Conservation (phyloP, 2,113 vertebrate species). For the Perccottus glenii region DNA sequence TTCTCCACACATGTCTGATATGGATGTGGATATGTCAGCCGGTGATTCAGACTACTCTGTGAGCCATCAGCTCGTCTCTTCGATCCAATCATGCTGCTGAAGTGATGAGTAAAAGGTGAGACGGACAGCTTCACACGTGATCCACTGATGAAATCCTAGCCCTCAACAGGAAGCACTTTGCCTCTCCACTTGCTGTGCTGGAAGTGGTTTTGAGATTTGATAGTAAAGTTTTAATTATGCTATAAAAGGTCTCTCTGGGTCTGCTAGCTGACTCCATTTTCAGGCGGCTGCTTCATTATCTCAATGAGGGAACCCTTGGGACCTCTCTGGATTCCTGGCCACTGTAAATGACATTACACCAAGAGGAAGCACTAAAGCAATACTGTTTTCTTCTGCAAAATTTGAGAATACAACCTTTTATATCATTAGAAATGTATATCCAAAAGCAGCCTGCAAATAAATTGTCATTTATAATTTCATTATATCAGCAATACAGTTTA, state of each 20-base stretch:
- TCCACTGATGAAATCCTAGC: constrained; percentile 28
- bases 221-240: constrained; percentile 60
- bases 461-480: no score
- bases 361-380: constrained; percentile 11
- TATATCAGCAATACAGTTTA: no score
- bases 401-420: no score
- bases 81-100: constrained; percentile 2
- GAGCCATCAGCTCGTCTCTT: background rate
- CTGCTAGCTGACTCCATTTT: constrained; percentile 31
- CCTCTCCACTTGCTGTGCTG: constrained; percentile 32
- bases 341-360: constrained; percentile 23
- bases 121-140: constrained; percentile 21
- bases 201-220: constrained; percentile 46
- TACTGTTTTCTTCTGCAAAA: constrained; percentile 8
- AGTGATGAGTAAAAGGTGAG: constrained; percentile 36
- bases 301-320: constrained; percentile 20
- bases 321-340: constrained; percentile 32
- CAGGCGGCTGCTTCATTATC: constrained; percentile 37
- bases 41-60: constrained; percentile 24
- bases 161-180: constrained; percentile 23
- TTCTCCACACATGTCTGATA: constrained; percentile 20
- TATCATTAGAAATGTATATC: no score
- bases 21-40: constrained; percentile 39
- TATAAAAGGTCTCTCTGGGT: constrained; percentile 45
- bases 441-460: no score